Evolutionary conservation across 92 coral and sea anemone species (phyloP).

Genomic region (Parazoanthus swiftii): DNA sequence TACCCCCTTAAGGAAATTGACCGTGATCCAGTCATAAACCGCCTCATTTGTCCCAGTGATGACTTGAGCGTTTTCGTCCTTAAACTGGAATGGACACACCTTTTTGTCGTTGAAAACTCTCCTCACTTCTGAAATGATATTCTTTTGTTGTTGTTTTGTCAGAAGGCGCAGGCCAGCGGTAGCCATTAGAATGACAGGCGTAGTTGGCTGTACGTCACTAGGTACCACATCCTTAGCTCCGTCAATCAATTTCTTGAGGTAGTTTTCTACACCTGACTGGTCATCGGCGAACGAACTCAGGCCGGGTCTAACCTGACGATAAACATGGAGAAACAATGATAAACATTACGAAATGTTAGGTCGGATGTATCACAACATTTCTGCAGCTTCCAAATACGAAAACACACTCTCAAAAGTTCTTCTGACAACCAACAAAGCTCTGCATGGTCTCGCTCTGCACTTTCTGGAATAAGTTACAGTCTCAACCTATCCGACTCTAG

Average conservation of each 20-base stretch:
- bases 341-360: too few species aligned
- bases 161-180: conserved; percentile 53
- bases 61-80: conserved; percentile 32
- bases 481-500: neutral
- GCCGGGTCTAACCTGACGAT: neutral
- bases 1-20: conserved; percentile 43
- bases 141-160: conserved; percentile 11
- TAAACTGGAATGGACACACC: conserved; percentile 46
- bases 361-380: too few species aligned
- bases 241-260: neutral
- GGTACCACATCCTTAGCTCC: conserved; percentile 37
- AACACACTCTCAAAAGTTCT: too few species aligned
- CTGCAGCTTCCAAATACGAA: too few species aligned
- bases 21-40: conserved; percentile 51
- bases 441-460: too few species aligned
- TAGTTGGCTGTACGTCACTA: neutral
- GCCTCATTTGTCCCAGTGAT: conserved; percentile 48
- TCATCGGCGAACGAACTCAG: neutral
- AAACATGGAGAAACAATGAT: neutral
- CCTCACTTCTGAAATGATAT: conserved; percentile 22
- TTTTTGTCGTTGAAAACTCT: conserved; percentile 40
- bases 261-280: neutral
- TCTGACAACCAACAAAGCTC: too few species aligned
- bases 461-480: too few species aligned
- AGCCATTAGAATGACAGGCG: conserved; percentile 43